These are phyloP conservation scores for Callopanchax toddi DNA, from an alignment of 2,113 vertebrate genomes.

Conservation along the genomic window DNA sequence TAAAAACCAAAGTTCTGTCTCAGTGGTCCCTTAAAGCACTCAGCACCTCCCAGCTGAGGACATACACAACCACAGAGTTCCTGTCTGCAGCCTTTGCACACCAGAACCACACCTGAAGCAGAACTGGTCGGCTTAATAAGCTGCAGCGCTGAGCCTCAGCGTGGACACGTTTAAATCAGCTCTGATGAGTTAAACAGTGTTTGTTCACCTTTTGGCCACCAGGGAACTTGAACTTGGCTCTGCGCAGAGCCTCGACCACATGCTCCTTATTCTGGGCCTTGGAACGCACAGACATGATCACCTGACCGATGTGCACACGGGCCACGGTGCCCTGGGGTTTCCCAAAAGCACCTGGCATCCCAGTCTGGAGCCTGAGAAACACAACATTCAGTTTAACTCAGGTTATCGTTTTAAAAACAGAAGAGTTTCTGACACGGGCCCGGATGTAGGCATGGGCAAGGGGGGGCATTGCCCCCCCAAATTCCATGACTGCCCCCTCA, in stretches of 20 bases:
- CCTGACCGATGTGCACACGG: conserved; percentile 90
- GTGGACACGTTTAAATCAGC: neutral
- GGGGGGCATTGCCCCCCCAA: too few species aligned
- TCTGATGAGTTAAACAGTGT: neutral
- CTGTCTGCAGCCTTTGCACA: conserved; percentile 85
- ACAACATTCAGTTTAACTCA: neutral
- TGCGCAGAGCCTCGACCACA: conserved; percentile 87
- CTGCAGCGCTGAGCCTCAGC: conserved; percentile 62
- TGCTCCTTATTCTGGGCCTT: conserved; percentile 92
- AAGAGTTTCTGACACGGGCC: too few species aligned
- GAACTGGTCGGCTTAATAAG: conserved; percentile 83
- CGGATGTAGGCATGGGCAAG: too few species aligned
- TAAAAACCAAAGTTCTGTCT: conserved; percentile 21
- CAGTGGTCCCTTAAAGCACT: conserved; percentile 80
- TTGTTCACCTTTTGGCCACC: conserved; percentile 87
- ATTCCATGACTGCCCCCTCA: too few species aligned
- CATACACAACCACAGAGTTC: conserved; percentile 84
- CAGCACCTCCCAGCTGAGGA: conserved; percentile 73
- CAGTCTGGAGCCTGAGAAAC: conserved; percentile 85
- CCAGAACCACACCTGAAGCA: conserved; percentile 63
- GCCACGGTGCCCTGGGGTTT: conserved; percentile 92
- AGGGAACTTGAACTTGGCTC: conserved; percentile 94
- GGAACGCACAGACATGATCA: conserved; percentile 93
- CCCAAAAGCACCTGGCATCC: conserved; percentile 91
- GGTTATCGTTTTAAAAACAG: too few species aligned